Base-by-base conservation (phyloP, 2,113 vertebrate genomes). In the Apaloderma vittatum region DNA sequence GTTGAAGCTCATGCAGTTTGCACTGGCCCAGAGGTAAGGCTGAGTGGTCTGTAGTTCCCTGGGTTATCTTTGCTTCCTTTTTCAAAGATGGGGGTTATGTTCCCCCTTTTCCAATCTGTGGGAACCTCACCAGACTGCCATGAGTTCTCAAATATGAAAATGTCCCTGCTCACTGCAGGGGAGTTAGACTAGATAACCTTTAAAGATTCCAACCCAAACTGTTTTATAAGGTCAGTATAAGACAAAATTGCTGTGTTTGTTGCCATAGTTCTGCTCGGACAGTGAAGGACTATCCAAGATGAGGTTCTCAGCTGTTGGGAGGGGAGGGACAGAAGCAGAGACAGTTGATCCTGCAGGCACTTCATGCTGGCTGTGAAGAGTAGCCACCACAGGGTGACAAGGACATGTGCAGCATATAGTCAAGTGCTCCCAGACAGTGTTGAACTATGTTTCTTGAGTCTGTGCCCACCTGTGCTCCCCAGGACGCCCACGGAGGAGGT, bases 401-500 rank as follows among this genome's bases (percentile, higher is more conserved):
- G 43, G 40, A 12, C 34, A 32, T 4, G 8, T 26, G 19, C 65
- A 37, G 20, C 16, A 2, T 26, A 5, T 1, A 49, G 52, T 29
- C 20, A 40, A 57, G n/a, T 6, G 2, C 29, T 77, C 18, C 43
- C 36, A 22, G 48, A 23, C 24, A 40, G 23, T 8, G 16, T 8
- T 26, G 52, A 49, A 43, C 36, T n/a, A 40, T 26, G 52, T 51
- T 61, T 55, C 46, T 32, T 0, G 0, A 11, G 22, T 37, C 40
- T 43, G 15, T 61, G 76, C 63, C 13, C 19, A 30, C 9, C 19
- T 43, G 18, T 27, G 58, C 17, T 65, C 8, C 45, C 15, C 1
- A 0, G 26, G 37, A 21, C 0, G 0, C 18, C 9, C 1, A 1
- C 22, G 52, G 22, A 48, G n/a, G 18, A 43, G 19, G 30, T 1